Evolutionary conservation across 2,113 vertebrate species (phyloP).

Genomic region (Leucosticte australis): DNA sequence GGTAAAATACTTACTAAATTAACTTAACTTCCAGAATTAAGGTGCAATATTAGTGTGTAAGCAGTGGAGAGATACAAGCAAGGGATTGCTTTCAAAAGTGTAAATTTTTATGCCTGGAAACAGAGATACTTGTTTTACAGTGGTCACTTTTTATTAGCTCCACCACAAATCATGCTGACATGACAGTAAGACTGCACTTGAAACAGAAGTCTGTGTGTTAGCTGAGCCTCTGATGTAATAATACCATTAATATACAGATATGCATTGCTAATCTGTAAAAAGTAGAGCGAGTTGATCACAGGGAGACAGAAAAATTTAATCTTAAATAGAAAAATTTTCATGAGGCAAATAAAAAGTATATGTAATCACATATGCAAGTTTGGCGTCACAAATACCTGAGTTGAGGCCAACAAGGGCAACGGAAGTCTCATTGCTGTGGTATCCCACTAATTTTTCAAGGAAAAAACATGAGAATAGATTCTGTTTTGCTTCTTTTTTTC

Average conservation of each 20-base stretch:
- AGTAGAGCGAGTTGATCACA: fast-evolving
- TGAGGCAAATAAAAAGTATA: neutral
- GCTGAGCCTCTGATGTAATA: neutral
- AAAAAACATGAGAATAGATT: neutral
- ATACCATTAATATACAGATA: neutral
- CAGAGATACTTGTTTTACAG: neutral
- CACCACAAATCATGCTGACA: neutral
- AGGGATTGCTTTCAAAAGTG: neutral
- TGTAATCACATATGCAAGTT: neutral
- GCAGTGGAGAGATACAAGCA: neutral
- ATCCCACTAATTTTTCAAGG: neutral
- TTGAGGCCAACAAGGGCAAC: neutral
- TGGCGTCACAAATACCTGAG: neutral
- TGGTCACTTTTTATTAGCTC: neutral
- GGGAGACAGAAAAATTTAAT: neutral
- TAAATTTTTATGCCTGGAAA: neutral
- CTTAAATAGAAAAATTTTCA: neutral
- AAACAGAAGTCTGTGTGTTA: neutral
- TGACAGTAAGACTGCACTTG: neutral
- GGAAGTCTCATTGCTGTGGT: neutral
- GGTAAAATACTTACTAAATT: neutral
- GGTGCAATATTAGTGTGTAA: neutral
- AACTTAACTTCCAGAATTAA: neutral
- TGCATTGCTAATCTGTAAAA: neutral
- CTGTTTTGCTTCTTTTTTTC: neutral